These are phyloP conservation scores for Antheraea yamamai DNA, from an alignment of 2,888 invertebrate species.

Conservation along the genomic window DNA sequence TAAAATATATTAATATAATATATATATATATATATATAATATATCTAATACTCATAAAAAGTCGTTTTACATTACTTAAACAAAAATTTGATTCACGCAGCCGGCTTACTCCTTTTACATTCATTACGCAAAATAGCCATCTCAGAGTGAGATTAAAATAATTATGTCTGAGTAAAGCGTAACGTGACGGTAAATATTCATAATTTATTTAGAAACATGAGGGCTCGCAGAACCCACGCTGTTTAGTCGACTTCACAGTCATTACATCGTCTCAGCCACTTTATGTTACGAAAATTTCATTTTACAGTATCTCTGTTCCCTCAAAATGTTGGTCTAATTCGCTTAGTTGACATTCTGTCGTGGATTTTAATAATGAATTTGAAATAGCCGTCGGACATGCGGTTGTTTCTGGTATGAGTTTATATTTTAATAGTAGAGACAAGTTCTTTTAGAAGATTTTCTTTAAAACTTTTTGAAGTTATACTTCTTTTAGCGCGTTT, in stretches of 20 bases:
- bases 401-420: slow-evolving; percentile 5
- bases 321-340: slow-evolving; percentile 61
- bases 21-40: too few species aligned
- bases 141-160: slow-evolving; percentile 73
- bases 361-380: slow-evolving; percentile 29
- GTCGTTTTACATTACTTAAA: slow-evolving; percentile 12
- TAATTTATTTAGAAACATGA: slow-evolving; percentile 76
- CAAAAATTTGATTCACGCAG: slow-evolving; percentile 29
- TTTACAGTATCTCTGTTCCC: slow-evolving; percentile 62
- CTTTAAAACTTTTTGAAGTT: neutral
- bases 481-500: too few species aligned
- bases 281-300: slow-evolving; percentile 71
- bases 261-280: slow-evolving; percentile 63
- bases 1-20: too few species aligned
- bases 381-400: slow-evolving; percentile 19
- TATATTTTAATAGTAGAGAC: slow-evolving; percentile 7
- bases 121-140: slow-evolving; percentile 66
- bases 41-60: neutral
- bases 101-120: slow-evolving; percentile 58
- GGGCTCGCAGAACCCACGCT: slow-evolving; percentile 56
- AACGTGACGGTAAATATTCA: slow-evolving; percentile 75
- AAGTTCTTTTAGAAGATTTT: neutral
- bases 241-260: slow-evolving; percentile 56
- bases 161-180: slow-evolving; percentile 72
- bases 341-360: slow-evolving; percentile 37